These are phyloP conservation scores for Papilio demoleus DNA, from an alignment of 2,888 invertebrate species.

Conservation along the genomic window DNA sequence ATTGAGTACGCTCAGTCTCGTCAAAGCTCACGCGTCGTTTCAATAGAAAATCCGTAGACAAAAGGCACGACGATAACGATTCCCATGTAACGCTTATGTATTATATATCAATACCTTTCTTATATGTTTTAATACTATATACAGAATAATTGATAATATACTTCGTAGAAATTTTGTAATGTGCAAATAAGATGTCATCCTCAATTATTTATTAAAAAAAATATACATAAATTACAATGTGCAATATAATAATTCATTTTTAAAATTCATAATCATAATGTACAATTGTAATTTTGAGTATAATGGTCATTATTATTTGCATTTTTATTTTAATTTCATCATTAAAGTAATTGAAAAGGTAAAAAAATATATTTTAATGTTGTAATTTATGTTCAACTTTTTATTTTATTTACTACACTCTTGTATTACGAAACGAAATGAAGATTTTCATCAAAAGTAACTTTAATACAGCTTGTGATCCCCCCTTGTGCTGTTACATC, in stretches of 20 bases:
- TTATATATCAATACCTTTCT: background rate
- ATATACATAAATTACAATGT: background rate
- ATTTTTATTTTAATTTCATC: background rate
- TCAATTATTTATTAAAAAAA: background rate
- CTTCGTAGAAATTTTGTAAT: slow-evolving; percentile 13
- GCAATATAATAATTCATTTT: background rate
- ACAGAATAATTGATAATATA: too few relatives aligned
- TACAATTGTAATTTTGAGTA: background rate
- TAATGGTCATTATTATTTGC: background rate
- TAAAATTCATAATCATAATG: slow-evolving; percentile 3
- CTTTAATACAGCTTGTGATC: slow-evolving; percentile 43
- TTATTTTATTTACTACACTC: background rate
- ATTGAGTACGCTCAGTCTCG: slow-evolving; percentile 48
- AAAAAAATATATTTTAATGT: background rate
- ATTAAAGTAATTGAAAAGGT: background rate
- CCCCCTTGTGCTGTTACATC: slow-evolving; percentile 21
- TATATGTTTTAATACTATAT: too few relatives aligned
- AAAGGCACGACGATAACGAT: slow-evolving; percentile 48
- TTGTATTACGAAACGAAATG: background rate
- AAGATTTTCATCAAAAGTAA: background rate
- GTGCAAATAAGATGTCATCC: slow-evolving; percentile 40
- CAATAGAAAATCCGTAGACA: slow-evolving; percentile 54
- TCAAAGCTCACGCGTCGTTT: slow-evolving; percentile 53
- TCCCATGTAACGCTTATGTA: background rate
- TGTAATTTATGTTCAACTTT: background rate